phyloP scores from a whole-genome alignment of 2,888 invertebrate genomes.

The Acrobasis consociella region DNA sequence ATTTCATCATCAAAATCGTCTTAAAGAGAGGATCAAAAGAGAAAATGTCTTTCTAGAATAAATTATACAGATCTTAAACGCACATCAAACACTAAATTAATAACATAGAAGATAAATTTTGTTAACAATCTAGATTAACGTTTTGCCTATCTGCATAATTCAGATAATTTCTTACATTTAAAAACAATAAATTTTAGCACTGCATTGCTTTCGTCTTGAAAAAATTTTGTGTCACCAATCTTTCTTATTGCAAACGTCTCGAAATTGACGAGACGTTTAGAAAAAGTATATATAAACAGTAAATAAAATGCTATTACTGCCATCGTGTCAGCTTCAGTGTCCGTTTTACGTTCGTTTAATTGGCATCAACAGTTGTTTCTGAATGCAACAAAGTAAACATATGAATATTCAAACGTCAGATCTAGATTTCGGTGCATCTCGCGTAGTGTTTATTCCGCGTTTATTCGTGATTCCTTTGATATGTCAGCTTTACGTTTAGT shows the following conservation, averaged over 20 bases:
- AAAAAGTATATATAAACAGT: neutral
- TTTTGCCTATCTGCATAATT: neutral
- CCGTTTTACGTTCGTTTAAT: constrained; percentile 13
- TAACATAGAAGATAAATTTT: neutral
- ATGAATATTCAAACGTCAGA: neutral
- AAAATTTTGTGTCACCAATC: neutral
- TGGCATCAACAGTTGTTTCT: constrained; percentile 10
- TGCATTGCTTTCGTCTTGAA: neutral
- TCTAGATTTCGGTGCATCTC: constrained; percentile 3
- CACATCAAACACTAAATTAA: neutral
- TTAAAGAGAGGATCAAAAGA: neutral
- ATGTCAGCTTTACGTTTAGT: too few species aligned
- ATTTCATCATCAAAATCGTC: neutral
- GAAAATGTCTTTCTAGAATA: neutral
- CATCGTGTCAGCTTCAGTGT: neutral
- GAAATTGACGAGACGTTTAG: neutral
- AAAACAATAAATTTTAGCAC: neutral
- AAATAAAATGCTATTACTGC: neutral
- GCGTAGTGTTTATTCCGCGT: neutral
- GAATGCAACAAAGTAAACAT: constrained; percentile 8
- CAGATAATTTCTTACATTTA: too few species aligned
- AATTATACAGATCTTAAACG: too few species aligned
- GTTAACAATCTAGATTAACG: neutral
- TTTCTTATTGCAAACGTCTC: constrained; percentile 4
- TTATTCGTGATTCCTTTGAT: constrained; percentile 14